Percentiles rank a stretch among this genome's conserved stretches.
Evolutionary conservation across 2,797 vertebrate genomes (phyloP).

Genomic region (Sebastes wilsoni): DNA sequence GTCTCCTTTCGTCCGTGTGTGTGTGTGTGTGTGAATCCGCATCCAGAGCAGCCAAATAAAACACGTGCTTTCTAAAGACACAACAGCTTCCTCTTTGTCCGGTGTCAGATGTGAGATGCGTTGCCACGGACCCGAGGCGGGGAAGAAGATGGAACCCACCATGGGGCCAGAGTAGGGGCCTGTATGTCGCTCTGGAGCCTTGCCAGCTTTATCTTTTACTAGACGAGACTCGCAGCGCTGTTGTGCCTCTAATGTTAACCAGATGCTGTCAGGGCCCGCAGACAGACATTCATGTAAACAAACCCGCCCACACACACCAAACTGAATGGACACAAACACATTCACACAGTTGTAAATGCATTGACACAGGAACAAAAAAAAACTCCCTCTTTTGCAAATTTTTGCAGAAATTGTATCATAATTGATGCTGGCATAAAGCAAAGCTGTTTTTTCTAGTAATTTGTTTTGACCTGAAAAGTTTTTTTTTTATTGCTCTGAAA

Average conservation of each 20-base stretch:
- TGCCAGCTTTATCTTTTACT: slow-evolving; percentile 11
- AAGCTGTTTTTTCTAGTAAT: background rate
- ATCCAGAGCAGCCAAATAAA: background rate
- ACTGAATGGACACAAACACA: background rate
- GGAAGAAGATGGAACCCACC: background rate
- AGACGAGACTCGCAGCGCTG: background rate
- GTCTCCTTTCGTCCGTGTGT: background rate
- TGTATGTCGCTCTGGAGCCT: slow-evolving; percentile 8
- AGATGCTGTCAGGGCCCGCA: slow-evolving; percentile 45
- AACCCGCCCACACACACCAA: background rate
- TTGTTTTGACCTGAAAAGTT: background rate
- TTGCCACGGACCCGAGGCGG: background rate
- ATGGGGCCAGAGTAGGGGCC: slow-evolving; percentile 18
- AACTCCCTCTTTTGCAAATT: background rate
- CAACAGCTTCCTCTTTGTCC: slow-evolving; percentile 46
- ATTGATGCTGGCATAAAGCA: background rate
- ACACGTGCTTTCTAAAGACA: background rate
- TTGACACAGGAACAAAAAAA: background rate
- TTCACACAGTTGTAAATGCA: background rate
- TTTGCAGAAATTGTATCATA: background rate
- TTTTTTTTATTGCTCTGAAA: background rate
- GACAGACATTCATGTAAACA: slow-evolving; percentile 20
- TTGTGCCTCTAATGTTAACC: slow-evolving; percentile 43
- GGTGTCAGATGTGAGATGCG: slow-evolving; percentile 10
- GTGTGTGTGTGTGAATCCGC: background rate